Evolutionary conservation across 2,797 vertebrate species (phyloP).

Genomic region (Pempheris klunzingeri): DNA sequence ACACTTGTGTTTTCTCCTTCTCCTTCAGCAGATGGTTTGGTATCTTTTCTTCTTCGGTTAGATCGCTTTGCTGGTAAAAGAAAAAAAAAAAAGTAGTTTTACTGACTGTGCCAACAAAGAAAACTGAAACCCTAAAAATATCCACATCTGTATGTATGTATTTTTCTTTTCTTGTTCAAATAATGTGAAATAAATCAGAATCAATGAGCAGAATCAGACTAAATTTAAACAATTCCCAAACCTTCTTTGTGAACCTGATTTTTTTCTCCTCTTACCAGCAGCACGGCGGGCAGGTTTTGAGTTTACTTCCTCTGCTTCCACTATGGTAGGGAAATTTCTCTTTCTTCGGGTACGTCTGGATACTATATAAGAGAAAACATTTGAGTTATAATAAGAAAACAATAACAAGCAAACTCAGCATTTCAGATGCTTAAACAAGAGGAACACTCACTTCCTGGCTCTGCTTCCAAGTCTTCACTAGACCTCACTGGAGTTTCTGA

Average conservation of each 20-base stretch:
- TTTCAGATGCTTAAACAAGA: background rate
- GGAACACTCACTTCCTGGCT: slow-evolving; percentile 56
- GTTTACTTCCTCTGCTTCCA: slow-evolving; percentile 46
- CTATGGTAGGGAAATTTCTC: slow-evolving; percentile 20
- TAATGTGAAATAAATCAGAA: background rate
- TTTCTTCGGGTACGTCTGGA: slow-evolving; percentile 62
- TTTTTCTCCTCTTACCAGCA: slow-evolving; percentile 52
- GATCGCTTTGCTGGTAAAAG: slow-evolving; percentile 55
- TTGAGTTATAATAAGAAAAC: background rate
- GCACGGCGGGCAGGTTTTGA: slow-evolving; percentile 17
- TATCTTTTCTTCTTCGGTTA: slow-evolving; percentile 56
- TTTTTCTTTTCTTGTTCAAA: background rate
- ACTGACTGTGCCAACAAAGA: no score
- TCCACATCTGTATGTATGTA: background rate
- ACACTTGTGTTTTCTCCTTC: slow-evolving; percentile 26
- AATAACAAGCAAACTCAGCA: background rate
- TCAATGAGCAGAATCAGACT: background rate
- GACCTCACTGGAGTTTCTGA: slow-evolving; percentile 13
- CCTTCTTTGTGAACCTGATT: accelerated
- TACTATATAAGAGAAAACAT: slow-evolving; percentile 45
- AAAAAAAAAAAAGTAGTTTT: no score
- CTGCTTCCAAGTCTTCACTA: slow-evolving; percentile 30
- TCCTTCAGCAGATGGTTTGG: slow-evolving; percentile 45
- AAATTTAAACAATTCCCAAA: background rate
- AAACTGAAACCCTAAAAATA: background rate